Base-by-base conservation (phyloP, 2,888 invertebrate species). In the Volucella inanis region DNA sequence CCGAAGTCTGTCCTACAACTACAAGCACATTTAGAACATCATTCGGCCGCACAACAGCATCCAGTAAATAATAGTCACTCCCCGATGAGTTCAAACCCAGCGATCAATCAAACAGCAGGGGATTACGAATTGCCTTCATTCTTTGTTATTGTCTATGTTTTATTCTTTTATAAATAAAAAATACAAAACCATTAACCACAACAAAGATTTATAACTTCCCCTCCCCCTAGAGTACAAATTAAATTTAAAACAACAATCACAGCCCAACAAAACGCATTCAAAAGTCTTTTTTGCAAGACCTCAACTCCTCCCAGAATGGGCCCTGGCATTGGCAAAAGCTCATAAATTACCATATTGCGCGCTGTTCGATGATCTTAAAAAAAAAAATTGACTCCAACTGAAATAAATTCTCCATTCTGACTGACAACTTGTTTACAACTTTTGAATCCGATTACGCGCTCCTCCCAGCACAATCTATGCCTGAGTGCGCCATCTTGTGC, bases 401-500 rank as follows among this genome's bases (percentile, higher is more conserved):
- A 74, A 68, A 78, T 68, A 64, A 68, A 65, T 71, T 64, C 41
- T 72, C 59, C 62, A 52, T 64, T 59, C 52, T 84, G 52, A 74
- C 74, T 79, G 83, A 84, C 83, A 84, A 70, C 79, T 84, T 84
- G 70, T 84, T 84, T 84, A 71, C 79, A 65, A 55, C 74, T 84
- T 84, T 79, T 72, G 50, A 67, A 45, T 47, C 38, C 47, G 39
- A 18, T 54, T 59, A 47, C 39, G 49, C 31, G 15, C 49, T 14
- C 22, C 61, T 47, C 41, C 61, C 9, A 11, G 47, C 39, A 0
- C 6, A 6, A 2, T 6, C 31, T 31, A 6, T 31, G 31, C 0
- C 31, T 1, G 22, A 22, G 22, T 22, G 68, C 68, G 62, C 68
- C 77, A 68, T 64, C 43, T 54, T 47, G 65, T 14, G 59, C 45